These are phyloP conservation scores for Gnathonemus echidnorhynchus DNA, from an alignment of 2,113 vertebrate species.

Conservation along the genomic window DNA sequence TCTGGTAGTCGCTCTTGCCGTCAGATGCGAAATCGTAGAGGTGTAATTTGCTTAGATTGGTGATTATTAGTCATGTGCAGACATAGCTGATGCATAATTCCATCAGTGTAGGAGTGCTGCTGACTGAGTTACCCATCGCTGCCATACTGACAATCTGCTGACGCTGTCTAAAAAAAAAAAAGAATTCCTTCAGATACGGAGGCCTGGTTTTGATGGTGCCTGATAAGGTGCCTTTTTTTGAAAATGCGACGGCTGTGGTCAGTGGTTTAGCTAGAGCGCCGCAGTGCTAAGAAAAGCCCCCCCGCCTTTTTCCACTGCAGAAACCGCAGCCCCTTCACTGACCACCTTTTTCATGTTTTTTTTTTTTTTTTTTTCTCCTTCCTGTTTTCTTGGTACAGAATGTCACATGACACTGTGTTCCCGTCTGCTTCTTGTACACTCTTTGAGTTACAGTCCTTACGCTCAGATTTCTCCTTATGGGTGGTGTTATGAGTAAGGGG, in stretches of 20 bases:
- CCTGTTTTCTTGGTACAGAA: slow-evolving; percentile 17
- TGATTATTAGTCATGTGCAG: background rate
- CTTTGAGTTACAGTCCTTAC: background rate
- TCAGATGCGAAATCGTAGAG: background rate
- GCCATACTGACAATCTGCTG: background rate
- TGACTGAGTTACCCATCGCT: no score
- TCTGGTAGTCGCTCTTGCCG: background rate
- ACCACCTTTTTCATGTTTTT: background rate
- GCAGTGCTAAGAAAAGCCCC: background rate
- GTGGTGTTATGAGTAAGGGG: background rate
- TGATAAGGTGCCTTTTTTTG: background rate
- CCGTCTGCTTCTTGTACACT: background rate
- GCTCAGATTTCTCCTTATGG: background rate
- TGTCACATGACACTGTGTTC: background rate
- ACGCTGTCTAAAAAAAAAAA: background rate
- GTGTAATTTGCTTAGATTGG: background rate
- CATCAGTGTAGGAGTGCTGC: background rate
- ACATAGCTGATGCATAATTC: background rate
- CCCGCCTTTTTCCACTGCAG: slow-evolving; percentile 8
- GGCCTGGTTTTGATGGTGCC: background rate
- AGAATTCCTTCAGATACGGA: background rate
- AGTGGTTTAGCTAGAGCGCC: background rate
- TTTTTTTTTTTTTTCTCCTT: background rate
- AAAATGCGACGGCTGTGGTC: background rate
- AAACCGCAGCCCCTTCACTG: background rate